Base-by-base conservation (phyloP, 1,140 invertebrate genomes). In the Magallana ariakensis region DNA sequence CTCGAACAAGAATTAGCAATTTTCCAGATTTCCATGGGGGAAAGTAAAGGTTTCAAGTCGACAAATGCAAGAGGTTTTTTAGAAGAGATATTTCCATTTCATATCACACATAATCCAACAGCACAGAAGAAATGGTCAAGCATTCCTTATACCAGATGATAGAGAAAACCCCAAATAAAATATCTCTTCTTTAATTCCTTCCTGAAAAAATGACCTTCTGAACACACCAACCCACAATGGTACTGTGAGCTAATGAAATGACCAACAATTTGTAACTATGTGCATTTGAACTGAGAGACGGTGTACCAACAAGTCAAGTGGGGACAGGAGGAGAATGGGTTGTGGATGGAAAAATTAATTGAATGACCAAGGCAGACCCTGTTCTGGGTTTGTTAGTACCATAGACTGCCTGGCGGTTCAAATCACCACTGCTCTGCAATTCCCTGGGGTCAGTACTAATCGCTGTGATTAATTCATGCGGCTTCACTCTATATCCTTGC, bases 331-430 rank as follows among this genome's bases (percentile, higher is more conserved):
- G 15, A 75, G 66, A 26, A 75, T 75, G 22, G 22, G 22, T 75
- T 75, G 66, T 75, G 66, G 66, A 75, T 75, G 66, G 22, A 75
- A 75, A 75, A 75, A 75, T 75, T 75, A 75, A 75, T 75, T 75
- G 66, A 75, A 75, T 75, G 66, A 75, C 66, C 66, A 75, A 75
- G 66, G 22, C 22, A 75, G 66, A 75, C 66, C 66, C 22, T 75
- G 66, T 75, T 75, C 66, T 75, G 66, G 66, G 66, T 75, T 75
- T 75, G 66, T 75, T 75, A 33, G 66, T 75, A 26, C 66, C 66
- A 75, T 13, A 75, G 10, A 26, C 66, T 75, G 66, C 66, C 66
- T 75, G 66, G 66, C 66, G 15, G 66, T 75, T 26, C 66, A 75
- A 10, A 75, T 75, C 66, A 75, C 66, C 66, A 75, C 66, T 75